phyloP scores from a whole-genome alignment of 64 coral and sea anemone species.

The Stylophora pistillata region DNA sequence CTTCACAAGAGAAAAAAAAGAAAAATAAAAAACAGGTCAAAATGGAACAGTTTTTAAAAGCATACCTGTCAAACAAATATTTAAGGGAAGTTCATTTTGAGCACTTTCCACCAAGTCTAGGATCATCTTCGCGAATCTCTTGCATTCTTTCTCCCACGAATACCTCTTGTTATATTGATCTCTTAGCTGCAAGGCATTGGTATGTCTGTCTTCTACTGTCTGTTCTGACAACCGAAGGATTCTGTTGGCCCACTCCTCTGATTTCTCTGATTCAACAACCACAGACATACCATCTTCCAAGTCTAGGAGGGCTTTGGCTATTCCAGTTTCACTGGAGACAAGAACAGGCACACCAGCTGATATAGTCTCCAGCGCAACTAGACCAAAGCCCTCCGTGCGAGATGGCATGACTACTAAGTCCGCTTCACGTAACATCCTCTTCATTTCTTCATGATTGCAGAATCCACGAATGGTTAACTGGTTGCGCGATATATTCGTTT shows the following conservation, averaged over 20 bases:
- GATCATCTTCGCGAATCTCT: neutral
- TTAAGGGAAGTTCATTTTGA: too few species aligned
- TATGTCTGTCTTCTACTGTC: too few species aligned
- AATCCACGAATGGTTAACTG: neutral
- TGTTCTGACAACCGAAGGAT: neutral
- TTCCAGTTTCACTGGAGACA: neutral
- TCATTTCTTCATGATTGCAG: slow-evolving; percentile 7
- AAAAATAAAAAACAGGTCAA: too few species aligned
- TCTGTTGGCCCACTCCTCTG: neutral
- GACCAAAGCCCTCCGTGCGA: slow-evolving; percentile 1
- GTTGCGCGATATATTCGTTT: neutral
- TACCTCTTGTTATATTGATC: too few species aligned
- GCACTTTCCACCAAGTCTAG: too few species aligned
- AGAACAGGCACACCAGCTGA: slow-evolving; percentile 4
- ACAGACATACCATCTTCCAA: neutral
- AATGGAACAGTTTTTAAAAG: too few species aligned
- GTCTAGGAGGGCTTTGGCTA: neutral
- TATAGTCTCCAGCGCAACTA: neutral
- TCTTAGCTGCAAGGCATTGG: too few species aligned
- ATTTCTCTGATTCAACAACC: neutral
- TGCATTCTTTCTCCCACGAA: too few species aligned
- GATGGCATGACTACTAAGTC: slow-evolving; percentile 8
- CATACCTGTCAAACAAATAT: too few species aligned
- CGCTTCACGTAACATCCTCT: neutral
- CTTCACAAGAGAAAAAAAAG: too few species aligned